phyloP scores from a whole-genome alignment of 2,888 invertebrate genomes.

The Chromoteleia sp. region DNA sequence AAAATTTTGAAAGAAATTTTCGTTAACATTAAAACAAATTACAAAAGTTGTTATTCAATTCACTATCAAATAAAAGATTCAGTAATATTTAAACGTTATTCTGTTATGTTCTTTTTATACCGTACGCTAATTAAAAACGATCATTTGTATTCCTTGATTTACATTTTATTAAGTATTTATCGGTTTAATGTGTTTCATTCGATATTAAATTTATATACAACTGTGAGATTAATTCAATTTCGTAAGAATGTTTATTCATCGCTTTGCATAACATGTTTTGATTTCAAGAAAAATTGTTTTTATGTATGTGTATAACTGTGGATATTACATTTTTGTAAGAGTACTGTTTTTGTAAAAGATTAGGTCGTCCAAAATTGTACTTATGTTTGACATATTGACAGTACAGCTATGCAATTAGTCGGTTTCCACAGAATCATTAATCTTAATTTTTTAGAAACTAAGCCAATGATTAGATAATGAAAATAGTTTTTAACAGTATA shows the following conservation, averaged over 20 bases:
- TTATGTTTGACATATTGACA: not conserved
- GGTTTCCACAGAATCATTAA: not conserved
- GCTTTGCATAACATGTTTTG: slow-evolving; percentile 3
- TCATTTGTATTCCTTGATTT: not conserved
- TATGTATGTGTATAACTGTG: not conserved
- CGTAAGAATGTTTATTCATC: not conserved
- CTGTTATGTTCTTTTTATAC: too few relatives aligned
- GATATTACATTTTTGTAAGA: not conserved
- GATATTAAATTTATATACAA: not conserved
- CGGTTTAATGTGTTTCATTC: not conserved
- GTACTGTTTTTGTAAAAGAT: slow-evolving; percentile 1
- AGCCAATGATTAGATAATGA: not conserved
- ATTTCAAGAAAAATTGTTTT: slow-evolving; percentile 2
- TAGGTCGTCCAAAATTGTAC: not conserved
- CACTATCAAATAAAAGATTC: too few relatives aligned
- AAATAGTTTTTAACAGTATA: not conserved
- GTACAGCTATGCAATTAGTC: not conserved
- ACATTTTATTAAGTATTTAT: not conserved
- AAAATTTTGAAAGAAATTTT: too few relatives aligned
- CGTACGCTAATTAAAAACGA: not conserved
- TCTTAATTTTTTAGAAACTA: not conserved
- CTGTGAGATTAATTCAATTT: not conserved
- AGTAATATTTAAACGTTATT: too few relatives aligned
- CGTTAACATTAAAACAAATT: too few relatives aligned
- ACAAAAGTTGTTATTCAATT: too few relatives aligned